These are phyloP conservation scores for Phoxinus phoxinus DNA, from an alignment of 2,113 vertebrate genomes.

Conservation along the genomic window DNA sequence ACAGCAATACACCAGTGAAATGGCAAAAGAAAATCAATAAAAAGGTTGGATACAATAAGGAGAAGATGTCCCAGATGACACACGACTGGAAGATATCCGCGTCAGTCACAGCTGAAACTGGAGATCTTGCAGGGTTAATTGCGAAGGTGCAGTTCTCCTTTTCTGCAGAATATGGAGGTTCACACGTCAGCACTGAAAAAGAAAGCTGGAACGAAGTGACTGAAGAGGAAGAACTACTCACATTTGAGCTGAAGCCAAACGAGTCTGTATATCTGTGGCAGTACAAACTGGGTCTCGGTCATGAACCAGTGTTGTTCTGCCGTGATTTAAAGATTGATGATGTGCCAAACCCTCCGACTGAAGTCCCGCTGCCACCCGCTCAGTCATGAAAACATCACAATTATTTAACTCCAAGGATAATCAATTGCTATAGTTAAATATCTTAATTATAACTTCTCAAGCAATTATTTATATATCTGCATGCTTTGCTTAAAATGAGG, in stretches of 20 bases:
- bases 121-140: neutral
- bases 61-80: neutral
- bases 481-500: neutral
- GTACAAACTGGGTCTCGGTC: neutral
- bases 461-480: neutral
- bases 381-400: neutral
- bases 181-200: neutral
- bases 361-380: neutral
- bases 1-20: neutral
- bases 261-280: neutral
- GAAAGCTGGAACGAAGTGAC: slow-evolving; percentile 14
- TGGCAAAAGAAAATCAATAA: neutral
- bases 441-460: neutral
- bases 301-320: slow-evolving; percentile 10
- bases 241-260: neutral
- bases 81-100: neutral
- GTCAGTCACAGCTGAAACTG: neutral
- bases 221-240: neutral
- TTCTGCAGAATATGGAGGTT: slow-evolving; percentile 15
- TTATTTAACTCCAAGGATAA: neutral
- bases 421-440: neutral
- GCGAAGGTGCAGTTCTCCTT: neutral
- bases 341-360: neutral
- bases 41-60: slow-evolving; percentile 11
- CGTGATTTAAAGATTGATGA: neutral